Percentiles rank a stretch among this genome's conserved stretches.
phyloP scores from a whole-genome alignment of 2,113 vertebrate species.

The Merops nubicus region DNA sequence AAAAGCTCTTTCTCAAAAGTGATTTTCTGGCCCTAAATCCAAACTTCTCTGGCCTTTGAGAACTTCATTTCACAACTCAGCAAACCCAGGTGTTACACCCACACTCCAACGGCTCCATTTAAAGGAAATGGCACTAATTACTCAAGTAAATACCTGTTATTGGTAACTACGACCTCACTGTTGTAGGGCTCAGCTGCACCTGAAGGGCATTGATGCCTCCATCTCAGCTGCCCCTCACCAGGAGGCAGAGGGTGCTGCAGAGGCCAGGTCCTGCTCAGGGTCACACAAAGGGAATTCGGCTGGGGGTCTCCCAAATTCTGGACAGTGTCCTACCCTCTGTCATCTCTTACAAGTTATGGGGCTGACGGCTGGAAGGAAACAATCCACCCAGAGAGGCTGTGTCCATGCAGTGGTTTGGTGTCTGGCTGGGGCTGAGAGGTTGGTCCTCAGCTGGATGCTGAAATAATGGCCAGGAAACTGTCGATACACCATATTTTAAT shows the following conservation, averaged over 20 bases:
- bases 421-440: background rate
- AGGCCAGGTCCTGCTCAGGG: background rate
- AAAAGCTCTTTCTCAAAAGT: background rate
- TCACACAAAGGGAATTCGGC: background rate
- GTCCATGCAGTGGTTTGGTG: accelerated
- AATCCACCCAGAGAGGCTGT: accelerated
- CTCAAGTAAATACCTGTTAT: background rate
- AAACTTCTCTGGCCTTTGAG: background rate
- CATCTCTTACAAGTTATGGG: accelerated
- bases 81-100: background rate
- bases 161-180: background rate
- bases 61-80: background rate
- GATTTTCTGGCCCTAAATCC: background rate
- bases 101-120: background rate
- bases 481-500: background rate
- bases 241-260: background rate
- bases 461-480: background rate
- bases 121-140: background rate
- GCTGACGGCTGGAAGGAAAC: background rate
- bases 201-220: background rate
- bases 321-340: background rate
- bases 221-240: accelerated
- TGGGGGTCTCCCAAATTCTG: accelerated
- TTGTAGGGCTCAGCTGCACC: background rate
- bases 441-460: background rate